phyloP scores from a whole-genome alignment of 2,113 vertebrate species.

The Eptesicus fuscus region DNA sequence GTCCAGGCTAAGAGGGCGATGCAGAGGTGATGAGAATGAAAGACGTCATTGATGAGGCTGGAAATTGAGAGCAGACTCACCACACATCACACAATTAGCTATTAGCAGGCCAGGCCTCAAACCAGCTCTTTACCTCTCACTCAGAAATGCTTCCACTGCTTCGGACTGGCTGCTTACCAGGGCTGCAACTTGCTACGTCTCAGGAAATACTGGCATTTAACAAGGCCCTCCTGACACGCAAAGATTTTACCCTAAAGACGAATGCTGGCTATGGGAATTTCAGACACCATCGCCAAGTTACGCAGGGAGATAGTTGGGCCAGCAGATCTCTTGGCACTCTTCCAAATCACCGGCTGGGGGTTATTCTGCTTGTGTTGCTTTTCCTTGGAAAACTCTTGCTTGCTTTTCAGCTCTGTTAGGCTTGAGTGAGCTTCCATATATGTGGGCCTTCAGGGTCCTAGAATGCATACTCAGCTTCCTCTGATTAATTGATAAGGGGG shows the following conservation, averaged over 20 bases:
- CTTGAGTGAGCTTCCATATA: background rate
- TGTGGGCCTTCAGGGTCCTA: background rate
- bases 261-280: background rate
- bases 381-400: background rate
- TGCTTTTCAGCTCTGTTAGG: background rate
- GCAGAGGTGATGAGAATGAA: background rate
- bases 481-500: background rate
- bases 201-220: background rate
- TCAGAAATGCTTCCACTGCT: background rate
- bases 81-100: fast-evolving
- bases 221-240: background rate
- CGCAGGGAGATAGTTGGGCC: background rate
- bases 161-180: background rate
- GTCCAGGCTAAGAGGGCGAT: background rate
- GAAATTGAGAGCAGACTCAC: fast-evolving
- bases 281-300: background rate
- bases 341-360: background rate
- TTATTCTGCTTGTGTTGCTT: background rate
- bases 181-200: background rate
- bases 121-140: background rate
- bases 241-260: background rate
- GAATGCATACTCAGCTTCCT: background rate
- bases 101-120: background rate
- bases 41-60: background rate
- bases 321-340: background rate